Evolutionary conservation across 2,113 vertebrate species (phyloP), one percentile per base, ranked within the genome.

Genomic region (Caretta caretta): DNA sequence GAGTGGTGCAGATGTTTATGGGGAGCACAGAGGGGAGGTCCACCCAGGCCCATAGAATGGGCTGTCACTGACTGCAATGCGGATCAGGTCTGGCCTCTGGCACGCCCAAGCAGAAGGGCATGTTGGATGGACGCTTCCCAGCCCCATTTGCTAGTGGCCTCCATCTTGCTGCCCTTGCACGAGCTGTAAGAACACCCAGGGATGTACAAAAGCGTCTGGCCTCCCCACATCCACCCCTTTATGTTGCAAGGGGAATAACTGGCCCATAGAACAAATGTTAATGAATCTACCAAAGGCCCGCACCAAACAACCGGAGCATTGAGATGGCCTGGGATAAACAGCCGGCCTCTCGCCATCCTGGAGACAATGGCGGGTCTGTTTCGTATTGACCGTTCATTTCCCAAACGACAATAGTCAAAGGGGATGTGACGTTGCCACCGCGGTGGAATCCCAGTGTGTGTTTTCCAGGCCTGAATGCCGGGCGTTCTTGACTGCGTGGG

Each of bases 231-330:
- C 65, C 65, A 38, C 65, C 35, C 65, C n/a, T 88, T 31, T 84
- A 49, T 86, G 50, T 53, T 65, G 81, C 54, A 24, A 59, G 56
- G 79, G 86, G 50, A 42, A 90, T 62, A 90, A 91, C 53, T 72
- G 84, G 80, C 49, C 59, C 79, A 56, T 53, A 78, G 75, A 92
- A 92, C 86, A 76, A 84, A 86, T 59, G 87, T 90, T 78, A 90
- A 93, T 92, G 86, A 90, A 79, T 78, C 69, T 72, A 90, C 90
- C 78, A 25, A 2, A 91, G 89, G 46, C 46, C 1, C 14, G 86
- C 24, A 91, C 10, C 20, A 83, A 97, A 97, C 97, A 97, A 97
- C 94, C 93, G 94, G 49, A 83, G 89, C 97, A 97, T 97, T 97
- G 96, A 97, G 89, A 83, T 25, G 76, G 84, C 11, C 89, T 51